phyloP scores from a whole-genome alignment of 2,113 vertebrate genomes.

The Lagopus leucura region DNA sequence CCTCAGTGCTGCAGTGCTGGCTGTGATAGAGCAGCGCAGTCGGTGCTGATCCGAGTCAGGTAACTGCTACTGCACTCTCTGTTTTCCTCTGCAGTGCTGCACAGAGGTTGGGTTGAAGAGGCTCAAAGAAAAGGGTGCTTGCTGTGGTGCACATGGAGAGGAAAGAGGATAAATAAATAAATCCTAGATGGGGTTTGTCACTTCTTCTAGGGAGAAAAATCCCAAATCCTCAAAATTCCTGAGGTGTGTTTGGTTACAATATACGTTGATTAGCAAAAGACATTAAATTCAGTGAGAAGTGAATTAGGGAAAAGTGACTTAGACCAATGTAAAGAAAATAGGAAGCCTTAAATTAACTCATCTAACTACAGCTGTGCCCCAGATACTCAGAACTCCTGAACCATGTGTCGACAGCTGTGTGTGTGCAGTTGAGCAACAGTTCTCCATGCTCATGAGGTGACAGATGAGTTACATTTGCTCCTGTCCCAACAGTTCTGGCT shows the following conservation, averaged over 20 bases:
- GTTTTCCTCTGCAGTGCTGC: background rate
- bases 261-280: background rate
- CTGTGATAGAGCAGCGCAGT: accelerated
- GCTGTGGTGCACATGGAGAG: too few relatives aligned
- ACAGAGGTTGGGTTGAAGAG: background rate
- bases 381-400: background rate
- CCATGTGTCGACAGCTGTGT: accelerated
- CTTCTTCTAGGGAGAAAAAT: background rate
- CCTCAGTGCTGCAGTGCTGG: accelerated
- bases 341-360: background rate
- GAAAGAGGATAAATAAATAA: too few relatives aligned
- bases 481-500: background rate
- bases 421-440: background rate
- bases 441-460: background rate
- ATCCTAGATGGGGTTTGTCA: background rate
- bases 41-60: accelerated
- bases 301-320: background rate
- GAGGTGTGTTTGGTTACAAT: background rate
- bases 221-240: background rate
- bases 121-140: background rate
- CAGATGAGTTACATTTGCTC: background rate
- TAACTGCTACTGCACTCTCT: accelerated
- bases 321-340: background rate
- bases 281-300: background rate
- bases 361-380: background rate